Conservation (phyloP, 1,140 invertebrate genomes). For the Penaeus indicus region DNA sequence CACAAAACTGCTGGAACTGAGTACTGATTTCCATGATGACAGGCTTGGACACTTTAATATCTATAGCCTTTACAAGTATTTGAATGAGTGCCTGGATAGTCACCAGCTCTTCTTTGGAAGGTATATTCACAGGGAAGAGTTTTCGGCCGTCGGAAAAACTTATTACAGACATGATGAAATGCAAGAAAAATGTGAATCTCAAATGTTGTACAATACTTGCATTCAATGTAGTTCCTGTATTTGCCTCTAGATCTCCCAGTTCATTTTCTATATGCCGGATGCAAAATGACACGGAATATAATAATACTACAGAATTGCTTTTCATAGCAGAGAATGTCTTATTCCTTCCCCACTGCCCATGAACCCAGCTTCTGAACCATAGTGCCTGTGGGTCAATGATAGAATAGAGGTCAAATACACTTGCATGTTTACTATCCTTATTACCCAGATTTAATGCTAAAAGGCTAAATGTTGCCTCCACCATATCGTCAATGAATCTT, state of each 20-base stretch:
- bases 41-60: constrained; percentile 31
- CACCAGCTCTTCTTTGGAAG: constrained; percentile 56
- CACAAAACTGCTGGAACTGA: constrained; percentile 37
- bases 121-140: constrained; percentile 61
- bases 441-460: constrained; percentile 37
- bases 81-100: constrained; percentile 46
- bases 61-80: constrained; percentile 41
- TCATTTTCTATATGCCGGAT: constrained; percentile 48
- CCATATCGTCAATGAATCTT: constrained; percentile 61
- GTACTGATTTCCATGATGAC: constrained; percentile 36
- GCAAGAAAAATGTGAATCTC: constrained; percentile 49
- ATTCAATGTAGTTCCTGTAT: constrained; percentile 17
- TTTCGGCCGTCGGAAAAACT: constrained; percentile 62
- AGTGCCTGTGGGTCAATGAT: constrained; percentile 61
- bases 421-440: constrained; percentile 38
- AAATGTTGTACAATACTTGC: constrained; percentile 40
- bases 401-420: constrained; percentile 54
- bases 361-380: constrained; percentile 63
- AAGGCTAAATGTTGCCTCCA: constrained; percentile 55
- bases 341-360: constrained; percentile 62
- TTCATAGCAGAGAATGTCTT: constrained; percentile 62
- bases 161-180: constrained; percentile 52
- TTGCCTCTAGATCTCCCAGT: not conserved
- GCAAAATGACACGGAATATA: constrained; percentile 53
- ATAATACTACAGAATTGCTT: constrained; percentile 56